phyloP scores from a whole-genome alignment of 1,140 invertebrate species.

The Mya arenaria region DNA sequence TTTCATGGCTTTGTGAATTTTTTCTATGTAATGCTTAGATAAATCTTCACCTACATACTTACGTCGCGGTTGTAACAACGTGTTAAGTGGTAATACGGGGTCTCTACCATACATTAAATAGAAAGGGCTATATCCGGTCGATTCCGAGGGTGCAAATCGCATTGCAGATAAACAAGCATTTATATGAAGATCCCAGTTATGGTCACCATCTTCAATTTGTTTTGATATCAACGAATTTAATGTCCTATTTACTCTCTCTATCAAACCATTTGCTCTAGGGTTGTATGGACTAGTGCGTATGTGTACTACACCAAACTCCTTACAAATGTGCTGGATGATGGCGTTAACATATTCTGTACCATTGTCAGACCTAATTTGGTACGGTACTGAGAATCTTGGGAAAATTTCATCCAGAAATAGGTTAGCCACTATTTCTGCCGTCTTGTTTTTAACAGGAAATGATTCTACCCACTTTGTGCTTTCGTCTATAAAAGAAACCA shows the following conservation, averaged over 20 bases:
- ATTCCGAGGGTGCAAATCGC: not conserved
- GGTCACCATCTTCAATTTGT: not conserved
- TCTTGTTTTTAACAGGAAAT: conserved; percentile 20
- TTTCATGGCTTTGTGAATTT: conserved; percentile 11
- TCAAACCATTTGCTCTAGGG: not conserved
- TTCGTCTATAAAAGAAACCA: conserved; percentile 17
- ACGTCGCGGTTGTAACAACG: not conserved
- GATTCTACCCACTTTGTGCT: conserved; percentile 21
- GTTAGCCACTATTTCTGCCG: conserved; percentile 16
- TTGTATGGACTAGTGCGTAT: conserved; percentile 1
- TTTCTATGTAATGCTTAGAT: not conserved
- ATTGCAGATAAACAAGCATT: not conserved
- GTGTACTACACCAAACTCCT: not conserved
- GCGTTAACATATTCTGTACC: conserved; percentile 10
- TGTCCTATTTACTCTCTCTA: not conserved
- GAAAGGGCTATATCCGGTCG: not conserved
- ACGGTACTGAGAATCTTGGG: not conserved
- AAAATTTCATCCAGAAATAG: conserved; percentile 13
- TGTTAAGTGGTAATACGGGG: conserved; percentile 9
- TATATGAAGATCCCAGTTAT: conserved; percentile 25
- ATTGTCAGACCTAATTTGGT: not conserved
- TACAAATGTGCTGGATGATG: not conserved
- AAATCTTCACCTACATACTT: conserved; percentile 20
- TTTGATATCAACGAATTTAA: conserved; percentile 23
- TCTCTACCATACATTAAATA: conserved; percentile 11